Base-by-base conservation (phyloP, 2,797 vertebrate species). In the Microctenopoma stevenorrisi region DNA sequence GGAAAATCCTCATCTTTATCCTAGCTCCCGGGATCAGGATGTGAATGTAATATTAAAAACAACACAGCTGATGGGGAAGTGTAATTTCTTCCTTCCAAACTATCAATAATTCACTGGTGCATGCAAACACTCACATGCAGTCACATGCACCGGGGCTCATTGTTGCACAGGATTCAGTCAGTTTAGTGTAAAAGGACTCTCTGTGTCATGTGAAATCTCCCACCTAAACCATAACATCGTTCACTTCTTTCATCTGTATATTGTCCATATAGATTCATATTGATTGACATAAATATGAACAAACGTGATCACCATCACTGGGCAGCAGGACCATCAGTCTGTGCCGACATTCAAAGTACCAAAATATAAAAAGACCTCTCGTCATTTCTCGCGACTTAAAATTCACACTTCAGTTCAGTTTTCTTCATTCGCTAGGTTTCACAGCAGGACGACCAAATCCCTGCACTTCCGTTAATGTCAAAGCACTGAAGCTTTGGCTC, bases 31-130 rank as follows among this genome's bases (percentile, higher is more conserved):
- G 51, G 38, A 70, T 48, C 33, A 18, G 58, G n/a, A 66, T 28
- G 10, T 25, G 5, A 79, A 72, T 69, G 18, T 51, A 76, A 73
- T 78, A 86, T 66, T 76, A 58, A 88, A 69, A 40, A 71, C 43
- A 37, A 26, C 38, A 38, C 28, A 9, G 30, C 66, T 22, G 67
- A 68, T 59, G 60, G 49, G 48, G 18, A 25, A 44, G 42, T 64
- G 49, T 51, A 7, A 74, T 59, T 79, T 72, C 60, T 49, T 76
- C 10, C 52, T 47, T 61, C 16, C 26, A 38, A 55, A 53, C 30
- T n/a, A 82, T 88, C 53, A 87, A 87, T 87, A 59, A 88, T 87
- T 86, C 26, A 86, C 28, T 14, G 15, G 64, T 53, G 74, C 59
- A 47, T 82, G 85, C 52, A 54, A 65, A 70, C 59, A 65, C 54